Evolutionary conservation across 2,888 invertebrate species (phyloP).

Genomic region (Belgica antarctica): DNA sequence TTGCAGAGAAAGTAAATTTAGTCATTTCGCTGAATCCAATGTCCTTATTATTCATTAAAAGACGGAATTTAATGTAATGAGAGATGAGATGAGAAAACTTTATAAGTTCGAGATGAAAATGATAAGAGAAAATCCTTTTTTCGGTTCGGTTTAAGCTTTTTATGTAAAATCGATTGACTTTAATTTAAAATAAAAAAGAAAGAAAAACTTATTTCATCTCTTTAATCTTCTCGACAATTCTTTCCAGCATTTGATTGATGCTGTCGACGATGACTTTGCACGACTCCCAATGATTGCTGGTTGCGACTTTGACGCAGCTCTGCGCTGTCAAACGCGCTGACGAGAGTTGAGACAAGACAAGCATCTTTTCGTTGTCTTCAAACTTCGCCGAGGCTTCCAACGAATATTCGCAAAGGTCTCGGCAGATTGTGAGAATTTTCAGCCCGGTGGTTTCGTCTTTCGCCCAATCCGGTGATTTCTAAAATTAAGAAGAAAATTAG

Average conservation of each 20-base stretch:
- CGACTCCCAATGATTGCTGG: slow-evolving; percentile 6
- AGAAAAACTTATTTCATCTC: slow-evolving; percentile 22
- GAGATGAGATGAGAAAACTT: no score
- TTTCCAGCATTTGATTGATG: not conserved
- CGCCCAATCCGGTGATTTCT: slow-evolving; percentile 61
- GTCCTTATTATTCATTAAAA: not conserved
- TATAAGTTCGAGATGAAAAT: not conserved
- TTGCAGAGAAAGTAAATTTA: not conserved
- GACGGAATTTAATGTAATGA: not conserved
- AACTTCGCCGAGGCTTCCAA: slow-evolving; percentile 58
- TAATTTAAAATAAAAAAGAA: slow-evolving; percentile 14
- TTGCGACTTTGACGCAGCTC: slow-evolving; percentile 27
- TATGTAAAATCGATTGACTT: slow-evolving; percentile 41
- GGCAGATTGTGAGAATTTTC: slow-evolving; percentile 51
- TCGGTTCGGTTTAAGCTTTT: slow-evolving; percentile 39
- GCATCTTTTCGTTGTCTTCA: slow-evolving; percentile 56
- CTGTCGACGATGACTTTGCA: not conserved
- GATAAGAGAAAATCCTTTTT: slow-evolving; percentile 13
- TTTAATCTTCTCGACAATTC: slow-evolving; percentile 25
- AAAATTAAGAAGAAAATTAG: slow-evolving; percentile 57
- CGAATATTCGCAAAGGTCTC: slow-evolving; percentile 62
- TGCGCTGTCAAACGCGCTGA: slow-evolving; percentile 58
- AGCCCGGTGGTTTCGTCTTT: slow-evolving; percentile 49
- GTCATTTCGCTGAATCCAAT: not conserved
- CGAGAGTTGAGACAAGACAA: slow-evolving; percentile 60